phyloP scores from a whole-genome alignment of 2,888 invertebrate genomes.

The Oligia strigilis region DNA sequence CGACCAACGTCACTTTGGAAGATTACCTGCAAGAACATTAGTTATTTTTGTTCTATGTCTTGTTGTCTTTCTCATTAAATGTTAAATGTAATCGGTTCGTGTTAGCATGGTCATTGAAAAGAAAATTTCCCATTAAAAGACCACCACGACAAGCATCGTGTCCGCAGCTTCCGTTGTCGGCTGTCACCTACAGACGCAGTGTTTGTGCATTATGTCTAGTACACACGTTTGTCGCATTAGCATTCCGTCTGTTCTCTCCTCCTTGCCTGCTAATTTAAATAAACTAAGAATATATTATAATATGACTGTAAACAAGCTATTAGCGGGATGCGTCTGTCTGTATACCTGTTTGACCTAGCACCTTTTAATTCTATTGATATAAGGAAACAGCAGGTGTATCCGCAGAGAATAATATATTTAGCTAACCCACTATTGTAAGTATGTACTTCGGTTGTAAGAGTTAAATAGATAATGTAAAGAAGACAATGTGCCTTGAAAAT shows the following conservation, averaged over 20 bases:
- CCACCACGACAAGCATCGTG: constrained; percentile 34
- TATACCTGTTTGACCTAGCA: constrained; percentile 39
- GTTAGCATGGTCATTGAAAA: constrained; percentile 2
- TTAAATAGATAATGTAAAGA: neutral
- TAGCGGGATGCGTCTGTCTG: constrained; percentile 47
- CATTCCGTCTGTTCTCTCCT: constrained; percentile 41
- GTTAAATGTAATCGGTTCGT: neutral
- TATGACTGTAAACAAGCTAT: constrained; percentile 54
- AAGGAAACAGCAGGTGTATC: constrained; percentile 35
- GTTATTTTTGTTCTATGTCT: neutral
- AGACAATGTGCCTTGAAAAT: neutral
- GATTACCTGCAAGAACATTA: neutral
- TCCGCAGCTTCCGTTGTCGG: constrained; percentile 37
- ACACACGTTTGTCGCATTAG: constrained; percentile 40
- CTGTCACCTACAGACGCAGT: constrained; percentile 27
- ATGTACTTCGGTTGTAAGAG: neutral
- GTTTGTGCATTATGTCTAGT: constrained; percentile 26
- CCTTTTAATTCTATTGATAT: constrained; percentile 46
- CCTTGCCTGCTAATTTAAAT: constrained; percentile 52
- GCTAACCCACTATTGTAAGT: constrained; percentile 4
- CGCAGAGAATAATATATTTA: constrained; percentile 23
- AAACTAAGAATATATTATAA: constrained; percentile 53
- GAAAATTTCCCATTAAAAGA: constrained; percentile 1
- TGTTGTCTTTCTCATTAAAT: neutral
- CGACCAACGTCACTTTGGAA: neutral